Percentiles rank a stretch among this genome's conserved stretches.
phyloP scores from a whole-genome alignment of 2,888 invertebrate genomes.

The Parthenolecanium corni region DNA sequence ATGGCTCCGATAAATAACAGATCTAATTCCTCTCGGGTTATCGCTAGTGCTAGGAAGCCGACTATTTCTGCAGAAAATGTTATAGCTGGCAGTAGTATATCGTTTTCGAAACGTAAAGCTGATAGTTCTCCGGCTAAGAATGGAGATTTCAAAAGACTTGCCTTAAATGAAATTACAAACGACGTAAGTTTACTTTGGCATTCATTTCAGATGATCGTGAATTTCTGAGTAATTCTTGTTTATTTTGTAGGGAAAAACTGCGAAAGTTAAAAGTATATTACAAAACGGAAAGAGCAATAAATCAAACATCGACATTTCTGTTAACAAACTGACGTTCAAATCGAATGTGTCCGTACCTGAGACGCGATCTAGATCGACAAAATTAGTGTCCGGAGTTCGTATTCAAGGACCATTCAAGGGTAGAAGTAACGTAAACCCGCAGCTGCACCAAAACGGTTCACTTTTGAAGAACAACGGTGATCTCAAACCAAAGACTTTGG shows the following conservation, averaged over 20 bases:
- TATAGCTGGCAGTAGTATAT: background rate
- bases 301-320: background rate
- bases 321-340: background rate
- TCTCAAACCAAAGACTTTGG: too few relatives aligned
- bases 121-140: constrained; percentile 10
- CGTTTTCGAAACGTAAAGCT: constrained; percentile 17
- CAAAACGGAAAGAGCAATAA: background rate
- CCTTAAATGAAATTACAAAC: constrained; percentile 14
- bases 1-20: constrained; percentile 13
- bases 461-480: too few relatives aligned
- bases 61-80: constrained; percentile 10
- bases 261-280: background rate
- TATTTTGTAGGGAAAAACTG: background rate
- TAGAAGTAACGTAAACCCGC: too few relatives aligned
- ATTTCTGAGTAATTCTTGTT: background rate
- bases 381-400: background rate
- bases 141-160: background rate
- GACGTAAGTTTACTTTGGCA: background rate
- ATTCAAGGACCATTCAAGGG: background rate
- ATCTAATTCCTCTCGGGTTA: background rate
- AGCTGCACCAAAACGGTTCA: too few relatives aligned
- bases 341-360: background rate
- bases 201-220: background rate
- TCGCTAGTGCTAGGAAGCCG: background rate
- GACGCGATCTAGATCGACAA: background rate